These are phyloP conservation scores for Lasioglossum leucozonium DNA, from an alignment of 2,888 invertebrate species.

Conservation along the genomic window DNA sequence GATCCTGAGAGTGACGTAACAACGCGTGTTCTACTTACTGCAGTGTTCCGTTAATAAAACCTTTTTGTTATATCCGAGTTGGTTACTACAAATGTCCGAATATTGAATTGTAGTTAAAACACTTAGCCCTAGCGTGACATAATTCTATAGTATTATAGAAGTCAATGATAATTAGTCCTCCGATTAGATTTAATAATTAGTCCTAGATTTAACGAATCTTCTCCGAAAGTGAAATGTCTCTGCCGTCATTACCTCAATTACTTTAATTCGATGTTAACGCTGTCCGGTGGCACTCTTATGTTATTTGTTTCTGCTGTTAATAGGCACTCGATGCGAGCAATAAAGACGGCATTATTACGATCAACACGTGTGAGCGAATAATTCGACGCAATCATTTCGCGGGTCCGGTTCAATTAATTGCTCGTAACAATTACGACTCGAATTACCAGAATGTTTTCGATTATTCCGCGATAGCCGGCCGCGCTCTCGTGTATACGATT, in stretches of 20 bases:
- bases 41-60: too few relatives aligned
- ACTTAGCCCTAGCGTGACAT: not conserved
- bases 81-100: not conserved
- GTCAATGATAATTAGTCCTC: too few relatives aligned
- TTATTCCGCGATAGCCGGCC: not conserved
- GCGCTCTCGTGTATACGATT: not conserved
- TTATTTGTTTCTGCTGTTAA: not conserved
- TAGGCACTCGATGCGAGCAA: not conserved
- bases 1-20: too few relatives aligned
- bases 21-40: too few relatives aligned
- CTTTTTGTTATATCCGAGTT: too few relatives aligned
- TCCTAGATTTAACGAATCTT: too few relatives aligned
- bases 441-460: slow-evolving; percentile 8
- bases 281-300: not conserved
- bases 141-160: not conserved
- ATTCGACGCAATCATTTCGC: not conserved
- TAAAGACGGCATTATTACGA: not conserved
- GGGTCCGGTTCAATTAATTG: slow-evolving; percentile 18
- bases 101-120: not conserved
- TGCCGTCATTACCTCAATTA: not conserved
- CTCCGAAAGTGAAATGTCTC: not conserved
- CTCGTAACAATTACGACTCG: slow-evolving; percentile 4
- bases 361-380: not conserved
- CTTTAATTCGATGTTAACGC: not conserved
- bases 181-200: not conserved